Percentiles rank a stretch among this genome's conserved stretches.
Conservation (phyloP, 2,888 invertebrate species). For the Dichetophora obliterata region DNA sequence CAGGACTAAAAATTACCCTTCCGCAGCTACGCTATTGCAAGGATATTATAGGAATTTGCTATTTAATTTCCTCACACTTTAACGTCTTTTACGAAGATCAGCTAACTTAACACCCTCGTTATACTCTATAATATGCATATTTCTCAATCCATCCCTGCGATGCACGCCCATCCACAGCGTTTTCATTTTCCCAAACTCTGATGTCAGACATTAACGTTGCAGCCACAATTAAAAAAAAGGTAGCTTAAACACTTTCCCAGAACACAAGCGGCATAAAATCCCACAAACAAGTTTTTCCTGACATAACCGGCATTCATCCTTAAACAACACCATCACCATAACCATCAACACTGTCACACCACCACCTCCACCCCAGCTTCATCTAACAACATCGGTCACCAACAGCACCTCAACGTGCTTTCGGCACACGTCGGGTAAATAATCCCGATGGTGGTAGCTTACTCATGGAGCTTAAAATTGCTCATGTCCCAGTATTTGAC, state of each 20-base stretch:
- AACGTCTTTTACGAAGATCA: background rate
- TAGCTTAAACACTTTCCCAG: background rate
- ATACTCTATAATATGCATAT: background rate
- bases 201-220: background rate
- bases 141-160: background rate
- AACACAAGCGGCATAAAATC: background rate
- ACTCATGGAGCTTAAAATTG: conserved; percentile 10
- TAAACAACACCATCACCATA: background rate
- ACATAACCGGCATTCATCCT: conserved; percentile 40
- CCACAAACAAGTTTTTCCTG: conserved; percentile 37
- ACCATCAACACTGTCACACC: background rate
- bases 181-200: background rate
- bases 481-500: background rate
- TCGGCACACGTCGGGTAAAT: background rate
- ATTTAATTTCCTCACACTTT: background rate
- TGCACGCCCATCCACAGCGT: background rate
- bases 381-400: background rate
- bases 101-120: background rate
- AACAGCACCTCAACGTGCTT: conserved; percentile 19
- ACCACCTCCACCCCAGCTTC: background rate
- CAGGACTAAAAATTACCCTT: conserved; percentile 12
- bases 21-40: background rate
- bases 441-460: conserved; percentile 13
- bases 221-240: background rate
- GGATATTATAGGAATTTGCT: conserved; percentile 28